phyloP scores from a whole-genome alignment of 2,797 vertebrate genomes.

The Muscicapa striata region DNA sequence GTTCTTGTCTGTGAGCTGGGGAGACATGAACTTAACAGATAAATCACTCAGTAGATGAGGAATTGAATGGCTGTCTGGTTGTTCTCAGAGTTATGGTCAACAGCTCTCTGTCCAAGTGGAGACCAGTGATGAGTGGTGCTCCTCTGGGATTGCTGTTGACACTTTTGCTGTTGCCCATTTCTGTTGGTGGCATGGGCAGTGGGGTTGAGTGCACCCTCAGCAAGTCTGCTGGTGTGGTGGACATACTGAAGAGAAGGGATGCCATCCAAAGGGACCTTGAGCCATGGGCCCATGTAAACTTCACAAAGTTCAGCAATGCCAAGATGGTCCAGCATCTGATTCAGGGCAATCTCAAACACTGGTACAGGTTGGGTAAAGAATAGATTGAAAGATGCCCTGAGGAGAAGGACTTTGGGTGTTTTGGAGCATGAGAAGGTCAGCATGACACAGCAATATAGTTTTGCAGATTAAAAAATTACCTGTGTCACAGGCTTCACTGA shows the following conservation, averaged over 20 bases:
- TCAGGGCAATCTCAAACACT: background rate
- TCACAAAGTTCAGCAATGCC: background rate
- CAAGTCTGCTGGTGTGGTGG: accelerated
- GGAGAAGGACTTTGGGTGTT: background rate
- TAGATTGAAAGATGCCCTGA: background rate
- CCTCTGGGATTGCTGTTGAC: background rate
- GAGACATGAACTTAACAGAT: background rate
- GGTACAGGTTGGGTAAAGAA: background rate
- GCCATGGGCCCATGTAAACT: background rate
- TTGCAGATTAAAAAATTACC: background rate
- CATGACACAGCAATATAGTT: background rate
- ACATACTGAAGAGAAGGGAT: background rate
- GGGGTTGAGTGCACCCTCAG: background rate
- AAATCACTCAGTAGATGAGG: background rate
- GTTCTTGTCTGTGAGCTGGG: background rate
- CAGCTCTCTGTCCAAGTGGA: accelerated
- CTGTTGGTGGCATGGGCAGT: background rate
- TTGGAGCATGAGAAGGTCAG: background rate
- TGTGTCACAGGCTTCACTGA: background rate
- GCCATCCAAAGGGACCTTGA: background rate
- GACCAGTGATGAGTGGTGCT: background rate
- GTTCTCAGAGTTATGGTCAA: background rate
- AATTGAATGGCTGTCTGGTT: background rate
- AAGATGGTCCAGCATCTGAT: background rate
- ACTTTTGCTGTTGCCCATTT: background rate